Conservation (phyloP, 2,888 invertebrate genomes). For the Eustalomyia histrio region DNA sequence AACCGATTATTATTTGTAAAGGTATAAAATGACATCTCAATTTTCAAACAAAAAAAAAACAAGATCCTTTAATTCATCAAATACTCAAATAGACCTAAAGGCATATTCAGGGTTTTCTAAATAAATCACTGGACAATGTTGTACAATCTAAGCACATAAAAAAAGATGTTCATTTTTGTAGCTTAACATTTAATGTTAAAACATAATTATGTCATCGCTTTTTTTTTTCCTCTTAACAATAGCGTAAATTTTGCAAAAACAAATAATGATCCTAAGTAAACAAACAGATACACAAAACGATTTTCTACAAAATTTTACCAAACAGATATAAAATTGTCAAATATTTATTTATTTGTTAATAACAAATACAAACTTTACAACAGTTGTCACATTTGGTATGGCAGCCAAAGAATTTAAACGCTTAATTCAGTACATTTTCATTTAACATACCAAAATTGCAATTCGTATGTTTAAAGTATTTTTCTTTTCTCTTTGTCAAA, state of each 20-base stretch:
- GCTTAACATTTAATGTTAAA: conserved; percentile 24
- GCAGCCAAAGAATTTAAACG: conserved; percentile 14
- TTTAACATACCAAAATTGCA: conserved; percentile 30
- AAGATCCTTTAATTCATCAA: conserved; percentile 55
- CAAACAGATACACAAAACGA: conserved; percentile 20
- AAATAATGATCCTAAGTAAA: conserved; percentile 55
- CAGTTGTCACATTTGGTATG: conserved; percentile 19
- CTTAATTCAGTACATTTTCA: conserved; percentile 10
- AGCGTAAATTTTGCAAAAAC: conserved; percentile 13
- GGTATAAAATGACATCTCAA: conserved; percentile 61
- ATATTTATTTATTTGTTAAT: conserved; percentile 31
- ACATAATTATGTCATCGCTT: conserved; percentile 59
- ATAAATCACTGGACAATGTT: too few relatives aligned
- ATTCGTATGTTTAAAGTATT: too few relatives aligned
- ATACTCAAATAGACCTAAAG: conserved; percentile 63
- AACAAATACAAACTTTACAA: conserved; percentile 12
- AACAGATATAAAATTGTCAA: conserved; percentile 9
- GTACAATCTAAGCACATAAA: background rate
- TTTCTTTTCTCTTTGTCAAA: too few relatives aligned
- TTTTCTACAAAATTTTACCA: conserved; percentile 1
- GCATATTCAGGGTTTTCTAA: conserved; percentile 38
- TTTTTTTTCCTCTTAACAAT: conserved; percentile 35
- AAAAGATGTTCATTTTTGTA: background rate
- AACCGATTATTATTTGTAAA: conserved; percentile 32
- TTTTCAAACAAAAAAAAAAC: conserved; percentile 25